Percentiles rank a stretch among this genome's conserved stretches.
Evolutionary conservation across 2,797 vertebrate species (phyloP).

Genomic region (Mus caroli): DNA sequence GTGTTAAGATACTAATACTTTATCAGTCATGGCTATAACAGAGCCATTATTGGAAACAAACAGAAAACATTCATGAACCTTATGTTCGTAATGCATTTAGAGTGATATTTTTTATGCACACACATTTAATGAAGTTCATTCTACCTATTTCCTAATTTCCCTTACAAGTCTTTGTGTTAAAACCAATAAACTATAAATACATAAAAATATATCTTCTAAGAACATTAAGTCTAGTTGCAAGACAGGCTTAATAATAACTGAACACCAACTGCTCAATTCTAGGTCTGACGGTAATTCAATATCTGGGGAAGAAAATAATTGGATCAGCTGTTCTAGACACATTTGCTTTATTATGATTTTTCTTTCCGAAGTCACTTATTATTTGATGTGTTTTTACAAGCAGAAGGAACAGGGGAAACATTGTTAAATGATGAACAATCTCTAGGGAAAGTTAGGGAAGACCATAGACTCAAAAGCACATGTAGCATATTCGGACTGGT

Average conservation of each 20-base stretch:
- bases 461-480: neutral
- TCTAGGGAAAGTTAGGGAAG: neutral
- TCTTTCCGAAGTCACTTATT: neutral
- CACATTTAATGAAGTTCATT: conserved; percentile 14
- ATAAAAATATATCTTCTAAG: neutral
- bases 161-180: conserved; percentile 6
- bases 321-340: neutral
- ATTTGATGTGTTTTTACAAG: conserved; percentile 15
- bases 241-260: conserved; percentile 14
- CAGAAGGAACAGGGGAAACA: neutral
- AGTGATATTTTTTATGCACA: neutral
- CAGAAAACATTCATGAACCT: neutral
- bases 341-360: conserved; percentile 29
- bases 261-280: conserved; percentile 14
- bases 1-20: neutral
- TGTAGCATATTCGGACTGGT: neutral
- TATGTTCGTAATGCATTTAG: neutral
- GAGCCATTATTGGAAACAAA: neutral
- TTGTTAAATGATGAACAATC: neutral
- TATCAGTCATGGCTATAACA: neutral
- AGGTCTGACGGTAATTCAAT: conserved; percentile 25
- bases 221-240: conserved; percentile 1
- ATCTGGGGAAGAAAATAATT: conserved; percentile 55
- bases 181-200: neutral
- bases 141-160: neutral